Base-by-base conservation (phyloP, 2,797 vertebrate genomes). In the Avahi laniger region DNA sequence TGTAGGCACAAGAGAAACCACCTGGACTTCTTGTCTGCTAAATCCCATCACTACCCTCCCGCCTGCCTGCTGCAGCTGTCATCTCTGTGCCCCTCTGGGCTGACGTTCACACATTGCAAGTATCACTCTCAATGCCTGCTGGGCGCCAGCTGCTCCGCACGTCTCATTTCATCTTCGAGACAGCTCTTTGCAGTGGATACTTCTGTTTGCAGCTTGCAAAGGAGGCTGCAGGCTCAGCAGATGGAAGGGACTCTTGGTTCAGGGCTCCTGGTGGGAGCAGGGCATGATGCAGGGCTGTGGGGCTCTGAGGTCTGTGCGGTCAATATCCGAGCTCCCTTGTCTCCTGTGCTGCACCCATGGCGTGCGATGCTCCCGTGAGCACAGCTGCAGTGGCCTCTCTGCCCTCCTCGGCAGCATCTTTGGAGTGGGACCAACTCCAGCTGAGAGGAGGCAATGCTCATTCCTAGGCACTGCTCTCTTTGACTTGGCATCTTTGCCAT, bases 271-370 rank as follows among this genome's bases (percentile, higher is more conserved):
- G 43, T 8, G 30, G 33, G 63, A 35, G 61, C 0, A 4, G 46
- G 81, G 13, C 20, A 10, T 17, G 59, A 28, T 22, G 22, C 67
- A 63, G 69, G 4, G 2, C 43, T 3, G 17, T 1, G 0, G 69
- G 80, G 33, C 43, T 24, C 14, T 38, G 15, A 70, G 35, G 35
- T 41, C 35, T 4, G 4, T 0, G 7, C 9, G 13, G 52, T 43
- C 5, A 2, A 26, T 12, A 63, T 28, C 80, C 0, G 24, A 46
- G 54, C 57, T 73, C 38, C 4, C 81, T 54, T 9, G 4, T 70
- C 43, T n/a, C 75, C 1, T 9, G 12, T 1, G 18, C 33, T 0
- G 3, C 7, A 2, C 65, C 20, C n/a, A 4, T 0, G 30, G 43
- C 18, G 8, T 17, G 14, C 13, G 30, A n/a, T 8, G 15, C 30